Evolutionary conservation across 2,888 invertebrate species (phyloP).

Genomic region (Gerosis bhagava): DNA sequence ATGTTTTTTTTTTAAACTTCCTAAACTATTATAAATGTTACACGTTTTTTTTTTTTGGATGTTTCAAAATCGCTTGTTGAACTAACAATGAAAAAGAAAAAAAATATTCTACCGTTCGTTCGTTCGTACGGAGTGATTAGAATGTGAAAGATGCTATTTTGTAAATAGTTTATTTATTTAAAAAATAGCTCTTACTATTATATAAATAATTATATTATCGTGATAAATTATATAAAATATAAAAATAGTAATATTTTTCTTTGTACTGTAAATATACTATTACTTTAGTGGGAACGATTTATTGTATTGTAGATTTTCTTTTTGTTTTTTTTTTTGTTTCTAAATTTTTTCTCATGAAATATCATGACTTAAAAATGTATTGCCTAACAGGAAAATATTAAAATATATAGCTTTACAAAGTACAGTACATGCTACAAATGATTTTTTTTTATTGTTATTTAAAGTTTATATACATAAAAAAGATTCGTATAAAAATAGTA

Average conservation of each 20-base stretch:
- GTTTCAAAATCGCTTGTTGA: slow-evolving; percentile 48
- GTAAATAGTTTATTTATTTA: slow-evolving; percentile 63
- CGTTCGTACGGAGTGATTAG: slow-evolving; percentile 25
- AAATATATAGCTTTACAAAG: no score
- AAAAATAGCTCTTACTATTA: slow-evolving; percentile 70
- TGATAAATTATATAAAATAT: slow-evolving; percentile 50
- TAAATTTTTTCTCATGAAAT: neutral
- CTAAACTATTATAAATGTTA: slow-evolving; percentile 28
- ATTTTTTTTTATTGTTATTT: no score
- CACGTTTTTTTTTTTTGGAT: slow-evolving; percentile 38
- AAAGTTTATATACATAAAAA: no score
- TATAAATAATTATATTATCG: slow-evolving; percentile 56
- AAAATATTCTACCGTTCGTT: neutral
- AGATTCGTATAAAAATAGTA: no score
- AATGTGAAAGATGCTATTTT: slow-evolving; percentile 58
- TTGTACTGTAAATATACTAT: slow-evolving; percentile 77
- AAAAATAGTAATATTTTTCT: slow-evolving; percentile 74
- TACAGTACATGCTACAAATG: no score
- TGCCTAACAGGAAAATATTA: no score
- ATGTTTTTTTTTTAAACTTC: slow-evolving; percentile 38
- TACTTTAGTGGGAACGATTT: slow-evolving; percentile 70
- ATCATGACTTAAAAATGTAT: no score
- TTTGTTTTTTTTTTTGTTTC: neutral
- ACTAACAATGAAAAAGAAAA: slow-evolving; percentile 37
- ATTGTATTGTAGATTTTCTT: no score